phyloP scores from a whole-genome alignment of 2,888 invertebrate species.

The Stratiomys singularior region DNA sequence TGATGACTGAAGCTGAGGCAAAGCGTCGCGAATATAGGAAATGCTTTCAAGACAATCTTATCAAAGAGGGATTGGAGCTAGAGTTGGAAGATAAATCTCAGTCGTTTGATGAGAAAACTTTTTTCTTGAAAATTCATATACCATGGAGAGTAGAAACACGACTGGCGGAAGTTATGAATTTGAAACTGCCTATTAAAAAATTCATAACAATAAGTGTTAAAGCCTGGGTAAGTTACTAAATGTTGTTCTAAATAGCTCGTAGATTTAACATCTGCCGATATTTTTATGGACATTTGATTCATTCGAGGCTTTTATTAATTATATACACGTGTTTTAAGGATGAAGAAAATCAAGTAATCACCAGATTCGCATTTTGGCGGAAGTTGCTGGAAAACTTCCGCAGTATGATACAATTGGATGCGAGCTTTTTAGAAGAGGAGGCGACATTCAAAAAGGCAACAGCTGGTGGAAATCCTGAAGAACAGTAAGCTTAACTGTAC shows the following conservation, averaged over 20 bases:
- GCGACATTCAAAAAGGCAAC: conserved; percentile 84
- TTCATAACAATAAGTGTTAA: conserved; percentile 87
- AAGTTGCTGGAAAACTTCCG: conserved; percentile 70
- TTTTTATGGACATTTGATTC: too few relatives aligned
- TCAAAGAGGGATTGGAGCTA: conserved; percentile 84
- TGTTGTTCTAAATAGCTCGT: background rate
- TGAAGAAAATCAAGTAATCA: conserved; percentile 72
- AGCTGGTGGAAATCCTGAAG: conserved; percentile 76
- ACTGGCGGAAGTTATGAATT: conserved; percentile 87
- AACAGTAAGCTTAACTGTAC: conserved; percentile 72
- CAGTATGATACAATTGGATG: conserved; percentile 74
- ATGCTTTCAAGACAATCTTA: conserved; percentile 78
- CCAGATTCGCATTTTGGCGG: conserved; percentile 68
- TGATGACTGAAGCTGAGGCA: conserved; percentile 84
- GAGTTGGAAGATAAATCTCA: conserved; percentile 85
- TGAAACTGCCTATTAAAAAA: conserved; percentile 87
- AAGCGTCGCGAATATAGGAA: conserved; percentile 75
- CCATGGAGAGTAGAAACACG: conserved; percentile 90
- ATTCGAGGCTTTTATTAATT: too few relatives aligned
- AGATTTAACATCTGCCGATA: background rate
- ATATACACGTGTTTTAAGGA: too few relatives aligned
- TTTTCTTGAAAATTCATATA: conserved; percentile 88
- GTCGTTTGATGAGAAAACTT: conserved; percentile 86
- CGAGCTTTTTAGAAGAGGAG: conserved; percentile 77
- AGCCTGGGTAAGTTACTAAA: conserved; percentile 74